Evolutionary conservation across 2,888 invertebrate genomes (phyloP).

Genomic region (Thymelicus acteon): DNA sequence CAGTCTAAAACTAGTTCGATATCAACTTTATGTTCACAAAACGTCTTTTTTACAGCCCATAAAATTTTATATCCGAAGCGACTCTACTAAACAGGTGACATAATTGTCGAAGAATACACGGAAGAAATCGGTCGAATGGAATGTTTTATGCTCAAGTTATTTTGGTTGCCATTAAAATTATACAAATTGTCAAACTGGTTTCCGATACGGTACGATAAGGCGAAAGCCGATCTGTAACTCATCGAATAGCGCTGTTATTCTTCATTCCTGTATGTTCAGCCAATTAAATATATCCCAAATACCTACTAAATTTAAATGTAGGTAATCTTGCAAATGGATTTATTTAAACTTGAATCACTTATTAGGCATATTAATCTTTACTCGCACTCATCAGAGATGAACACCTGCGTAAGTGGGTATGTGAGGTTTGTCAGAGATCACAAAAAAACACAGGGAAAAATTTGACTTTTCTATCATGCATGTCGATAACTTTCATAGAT

Average conservation of each 20-base stretch:
- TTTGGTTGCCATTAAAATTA: constrained; percentile 40
- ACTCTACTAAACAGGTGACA: constrained; percentile 20
- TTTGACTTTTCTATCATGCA: too few relatives aligned
- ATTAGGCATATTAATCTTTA: background rate
- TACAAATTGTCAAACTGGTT: constrained; percentile 37
- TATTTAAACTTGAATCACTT: background rate
- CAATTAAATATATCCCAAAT: background rate
- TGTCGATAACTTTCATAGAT: too few relatives aligned
- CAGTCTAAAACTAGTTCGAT: constrained; percentile 11
- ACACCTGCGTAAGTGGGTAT: too few relatives aligned
- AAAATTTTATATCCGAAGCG: constrained; percentile 16
- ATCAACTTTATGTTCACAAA: constrained; percentile 9
- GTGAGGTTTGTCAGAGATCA: too few relatives aligned
- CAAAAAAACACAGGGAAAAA: too few relatives aligned
- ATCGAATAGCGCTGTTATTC: constrained; percentile 15
- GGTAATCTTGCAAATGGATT: background rate
- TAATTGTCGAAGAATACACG: constrained; percentile 27
- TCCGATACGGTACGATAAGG: constrained; percentile 28
- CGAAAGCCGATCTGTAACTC: constrained; percentile 29
- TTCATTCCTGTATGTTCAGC: constrained; percentile 11
- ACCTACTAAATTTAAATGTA: background rate
- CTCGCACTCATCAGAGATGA: background rate
- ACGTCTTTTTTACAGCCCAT: constrained; percentile 24
- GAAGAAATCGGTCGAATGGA: constrained; percentile 9
- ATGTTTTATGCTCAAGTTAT: constrained; percentile 34